These are phyloP conservation scores for Muraenolepis orangiensis DNA, from an alignment of 2,797 vertebrate genomes.

Conservation along the genomic window DNA sequence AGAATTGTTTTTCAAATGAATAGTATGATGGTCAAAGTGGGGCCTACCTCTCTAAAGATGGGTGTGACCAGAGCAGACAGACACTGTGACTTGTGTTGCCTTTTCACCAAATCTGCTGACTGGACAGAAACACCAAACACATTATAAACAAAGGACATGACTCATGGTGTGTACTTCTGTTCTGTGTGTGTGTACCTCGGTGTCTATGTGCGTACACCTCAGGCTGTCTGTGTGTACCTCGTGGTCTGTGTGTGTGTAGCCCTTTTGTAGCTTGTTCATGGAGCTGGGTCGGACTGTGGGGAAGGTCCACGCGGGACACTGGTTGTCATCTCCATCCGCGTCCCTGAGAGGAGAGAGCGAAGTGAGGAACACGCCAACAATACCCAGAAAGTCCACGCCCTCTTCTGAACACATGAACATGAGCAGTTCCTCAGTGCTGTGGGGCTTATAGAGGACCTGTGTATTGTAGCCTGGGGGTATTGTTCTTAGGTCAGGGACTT, in stretches of 20 bases:
- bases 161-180: background rate
- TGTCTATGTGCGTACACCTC: conserved; percentile 57
- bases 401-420: background rate
- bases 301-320: conserved; percentile 91
- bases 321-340: conserved; percentile 84
- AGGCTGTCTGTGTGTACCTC: conserved; percentile 57
- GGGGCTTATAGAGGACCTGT: no score
- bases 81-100: conserved; percentile 91
- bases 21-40: background rate
- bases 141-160: background rate
- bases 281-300: conserved; percentile 88
- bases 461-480: background rate
- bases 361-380: no score
- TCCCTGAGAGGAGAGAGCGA: conserved; percentile 69
- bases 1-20: background rate
- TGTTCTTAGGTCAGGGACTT: background rate
- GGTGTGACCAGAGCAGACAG: conserved; percentile 90
- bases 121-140: conserved; percentile 45
- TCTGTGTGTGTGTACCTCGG: conserved; percentile 1
- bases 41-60: conserved; percentile 91
- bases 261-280: conserved; percentile 88
- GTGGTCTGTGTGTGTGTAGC: conserved; percentile 78
- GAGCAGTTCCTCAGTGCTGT: background rate
- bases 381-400: background rate
- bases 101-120: conserved; percentile 84